Evolutionary conservation across 2,888 invertebrate species (phyloP).

Genomic region (Matsumyia berberina): DNA sequence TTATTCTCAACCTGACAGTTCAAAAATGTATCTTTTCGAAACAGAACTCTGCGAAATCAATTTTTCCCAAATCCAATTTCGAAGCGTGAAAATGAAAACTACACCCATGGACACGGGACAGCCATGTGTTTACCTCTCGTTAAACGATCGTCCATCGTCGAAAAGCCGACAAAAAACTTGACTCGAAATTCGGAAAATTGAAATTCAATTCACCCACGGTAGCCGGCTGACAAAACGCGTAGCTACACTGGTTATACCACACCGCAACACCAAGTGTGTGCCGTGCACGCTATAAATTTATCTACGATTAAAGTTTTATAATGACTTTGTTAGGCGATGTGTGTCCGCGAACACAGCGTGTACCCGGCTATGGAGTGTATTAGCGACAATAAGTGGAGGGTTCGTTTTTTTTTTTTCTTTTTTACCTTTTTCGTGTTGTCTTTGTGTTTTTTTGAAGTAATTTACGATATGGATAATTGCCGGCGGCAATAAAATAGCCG

Average conservation of each 20-base stretch:
- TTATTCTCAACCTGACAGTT: conserved; percentile 52
- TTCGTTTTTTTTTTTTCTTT: conserved; percentile 21
- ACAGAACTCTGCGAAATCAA: conserved; percentile 5
- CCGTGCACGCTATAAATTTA: conserved; percentile 45
- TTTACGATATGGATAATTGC: conserved; percentile 67
- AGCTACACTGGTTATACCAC: conserved; percentile 45
- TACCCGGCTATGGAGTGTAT: conserved; percentile 30
- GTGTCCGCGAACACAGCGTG: conserved; percentile 29
- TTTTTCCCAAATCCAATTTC: conserved; percentile 23
- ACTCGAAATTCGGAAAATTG: conserved; percentile 40
- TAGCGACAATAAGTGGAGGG: conserved; percentile 46
- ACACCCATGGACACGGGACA: conserved; percentile 12
- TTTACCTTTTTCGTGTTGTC: background rate
- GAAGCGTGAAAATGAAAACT: conserved; percentile 44
- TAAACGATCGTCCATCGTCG: conserved; percentile 1
- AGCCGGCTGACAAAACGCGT: conserved; percentile 46
- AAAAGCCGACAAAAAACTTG: background rate
- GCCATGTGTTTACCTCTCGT: conserved; percentile 31
- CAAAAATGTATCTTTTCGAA: conserved; percentile 11
- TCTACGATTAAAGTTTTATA: conserved; percentile 59
- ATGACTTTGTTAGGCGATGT: conserved; percentile 51
- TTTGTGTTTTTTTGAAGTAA: conserved; percentile 39
- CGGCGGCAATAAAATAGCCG: conserved; percentile 47
- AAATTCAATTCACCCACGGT: conserved; percentile 55
- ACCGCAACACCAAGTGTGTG: background rate